A percentile compares a stretch with the other conserved stretches of the same genome.
Conservation (phyloP, 1,140 invertebrate genomes). For the Hyles vespertilio region DNA sequence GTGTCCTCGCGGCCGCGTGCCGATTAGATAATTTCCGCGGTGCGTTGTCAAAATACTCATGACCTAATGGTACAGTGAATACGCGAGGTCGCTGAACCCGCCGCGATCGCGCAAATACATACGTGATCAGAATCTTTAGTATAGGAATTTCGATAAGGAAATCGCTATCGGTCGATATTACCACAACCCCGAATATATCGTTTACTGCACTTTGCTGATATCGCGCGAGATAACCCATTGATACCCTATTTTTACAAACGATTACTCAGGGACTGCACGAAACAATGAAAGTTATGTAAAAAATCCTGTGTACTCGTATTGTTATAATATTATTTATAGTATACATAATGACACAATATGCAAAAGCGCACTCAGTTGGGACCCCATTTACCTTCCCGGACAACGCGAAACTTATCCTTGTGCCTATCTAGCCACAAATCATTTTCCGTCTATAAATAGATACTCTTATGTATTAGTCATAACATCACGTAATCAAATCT, state of each 20-base stretch:
- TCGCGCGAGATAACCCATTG: constrained; percentile 1
- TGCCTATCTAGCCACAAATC: too few relatives aligned
- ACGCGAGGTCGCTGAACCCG: constrained; percentile 55
- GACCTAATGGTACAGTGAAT: constrained; percentile 73
- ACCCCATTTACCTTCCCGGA: too few relatives aligned
- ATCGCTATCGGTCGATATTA: constrained; percentile 44
- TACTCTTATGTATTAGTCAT: too few relatives aligned
- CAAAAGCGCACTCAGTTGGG: too few relatives aligned
- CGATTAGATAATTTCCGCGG: constrained; percentile 73
- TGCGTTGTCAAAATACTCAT: constrained; percentile 74
- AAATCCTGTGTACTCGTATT: too few relatives aligned
- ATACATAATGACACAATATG: too few relatives aligned
- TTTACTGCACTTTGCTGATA: neutral
- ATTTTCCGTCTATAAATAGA: too few relatives aligned
- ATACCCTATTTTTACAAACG: constrained; percentile 1
- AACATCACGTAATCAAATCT: too few relatives aligned
- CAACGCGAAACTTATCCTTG: too few relatives aligned
- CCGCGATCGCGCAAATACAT: constrained; percentile 44
- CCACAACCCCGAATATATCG: constrained; percentile 33
- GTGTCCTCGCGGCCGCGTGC: constrained; percentile 68
- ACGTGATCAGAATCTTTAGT: constrained; percentile 39
- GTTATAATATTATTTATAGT: too few relatives aligned
- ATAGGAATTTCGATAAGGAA: constrained; percentile 34
- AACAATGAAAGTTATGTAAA: too few relatives aligned
- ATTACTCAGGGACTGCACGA: neutral